These are phyloP conservation scores for Corythaeola cristata DNA, from an alignment of 2,113 vertebrate genomes.

Conservation along the genomic window DNA sequence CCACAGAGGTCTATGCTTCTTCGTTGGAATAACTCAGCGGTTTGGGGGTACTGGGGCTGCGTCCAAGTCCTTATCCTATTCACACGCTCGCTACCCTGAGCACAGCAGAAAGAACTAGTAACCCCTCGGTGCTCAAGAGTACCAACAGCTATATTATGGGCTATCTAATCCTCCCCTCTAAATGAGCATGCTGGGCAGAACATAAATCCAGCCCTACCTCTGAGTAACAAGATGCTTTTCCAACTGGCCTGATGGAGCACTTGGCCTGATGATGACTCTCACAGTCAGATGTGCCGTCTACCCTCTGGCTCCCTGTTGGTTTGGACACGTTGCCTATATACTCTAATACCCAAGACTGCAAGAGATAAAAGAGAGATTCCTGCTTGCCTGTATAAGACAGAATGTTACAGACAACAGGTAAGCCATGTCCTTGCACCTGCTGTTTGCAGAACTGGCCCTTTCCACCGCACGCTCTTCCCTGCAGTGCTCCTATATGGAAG, in stretches of 20 bases:
- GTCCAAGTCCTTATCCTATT: neutral
- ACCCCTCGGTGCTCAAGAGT: neutral
- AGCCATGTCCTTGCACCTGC: neutral
- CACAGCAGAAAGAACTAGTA: neutral
- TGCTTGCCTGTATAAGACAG: neutral
- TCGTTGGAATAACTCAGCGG: neutral
- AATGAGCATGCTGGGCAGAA: neutral
- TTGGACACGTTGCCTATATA: constrained; percentile 6
- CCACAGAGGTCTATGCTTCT: neutral
- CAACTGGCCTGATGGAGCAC: constrained; percentile 22
- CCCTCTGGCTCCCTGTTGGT: neutral
- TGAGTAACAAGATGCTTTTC: constrained; percentile 44
- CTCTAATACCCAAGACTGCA: neutral
- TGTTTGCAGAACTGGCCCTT: neutral
- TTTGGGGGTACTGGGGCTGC: neutral
- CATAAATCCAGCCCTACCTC: constrained; percentile 48
- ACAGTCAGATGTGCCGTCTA: constrained; percentile 41
- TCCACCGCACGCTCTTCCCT: neutral
- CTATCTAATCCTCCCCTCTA: constrained; percentile 2
- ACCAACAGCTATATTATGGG: neutral
- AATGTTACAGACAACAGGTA: neutral
- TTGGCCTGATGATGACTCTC: constrained; percentile 36
- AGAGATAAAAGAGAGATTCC: neutral
- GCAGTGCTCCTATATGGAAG: neutral
- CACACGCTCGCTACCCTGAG: neutral